Conservation (phyloP, 1,140 invertebrate species). For the Pseudomyrmex dendroicus region DNA sequence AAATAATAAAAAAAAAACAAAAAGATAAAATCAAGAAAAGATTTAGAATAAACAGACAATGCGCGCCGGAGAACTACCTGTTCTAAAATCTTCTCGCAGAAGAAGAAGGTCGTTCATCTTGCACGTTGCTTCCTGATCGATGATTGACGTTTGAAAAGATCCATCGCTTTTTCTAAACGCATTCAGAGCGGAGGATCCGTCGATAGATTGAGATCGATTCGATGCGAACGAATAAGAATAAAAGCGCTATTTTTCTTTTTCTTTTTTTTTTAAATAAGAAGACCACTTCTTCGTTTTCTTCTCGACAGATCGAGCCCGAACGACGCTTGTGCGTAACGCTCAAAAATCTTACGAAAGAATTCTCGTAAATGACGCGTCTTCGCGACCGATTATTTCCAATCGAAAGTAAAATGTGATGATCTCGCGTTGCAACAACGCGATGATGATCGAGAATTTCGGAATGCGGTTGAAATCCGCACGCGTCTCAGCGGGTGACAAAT, state of each 20-base stretch:
- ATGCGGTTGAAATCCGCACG: slow-evolving; percentile 61
- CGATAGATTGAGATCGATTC: neutral
- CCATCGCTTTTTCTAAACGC: slow-evolving; percentile 5
- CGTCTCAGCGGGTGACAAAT: slow-evolving; percentile 69
- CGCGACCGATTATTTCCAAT: neutral
- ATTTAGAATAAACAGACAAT: slow-evolving; percentile 34
- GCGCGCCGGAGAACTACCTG: slow-evolving; percentile 16
- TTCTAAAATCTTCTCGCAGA: slow-evolving; percentile 7
- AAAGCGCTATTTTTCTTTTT: slow-evolving; percentile 5
- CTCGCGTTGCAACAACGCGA: neutral
- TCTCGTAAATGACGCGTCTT: neutral
- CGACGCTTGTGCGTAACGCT: no score
- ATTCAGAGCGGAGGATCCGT: slow-evolving; percentile 13
- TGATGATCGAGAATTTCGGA: neutral
- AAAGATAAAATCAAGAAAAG: slow-evolving; percentile 35
- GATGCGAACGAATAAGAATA: slow-evolving; percentile 5
- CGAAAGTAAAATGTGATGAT: neutral
- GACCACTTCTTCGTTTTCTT: neutral
- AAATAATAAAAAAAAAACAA: no score
- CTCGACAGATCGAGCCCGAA: neutral
- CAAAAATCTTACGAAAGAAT: neutral
- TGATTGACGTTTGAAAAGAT: slow-evolving; percentile 72
- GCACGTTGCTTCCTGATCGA: slow-evolving; percentile 36
- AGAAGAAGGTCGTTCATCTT: slow-evolving; percentile 19
- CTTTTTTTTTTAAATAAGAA: neutral